phyloP scores from a whole-genome alignment of 2,113 vertebrate species.

The Otolemur garnettii region DNA sequence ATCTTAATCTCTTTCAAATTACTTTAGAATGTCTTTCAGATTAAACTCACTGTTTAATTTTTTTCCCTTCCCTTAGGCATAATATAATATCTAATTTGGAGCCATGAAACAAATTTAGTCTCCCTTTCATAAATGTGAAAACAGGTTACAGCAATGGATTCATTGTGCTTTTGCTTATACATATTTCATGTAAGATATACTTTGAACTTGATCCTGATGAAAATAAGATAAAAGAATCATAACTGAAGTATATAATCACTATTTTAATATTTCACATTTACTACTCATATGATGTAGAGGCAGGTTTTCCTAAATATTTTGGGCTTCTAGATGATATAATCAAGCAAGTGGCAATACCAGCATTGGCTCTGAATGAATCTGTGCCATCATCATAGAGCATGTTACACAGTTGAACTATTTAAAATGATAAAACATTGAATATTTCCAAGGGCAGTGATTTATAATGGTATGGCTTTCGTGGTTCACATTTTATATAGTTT shows the following conservation, averaged over 20 bases:
- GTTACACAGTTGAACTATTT: background rate
- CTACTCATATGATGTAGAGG: background rate
- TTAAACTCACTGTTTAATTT: slow-evolving; percentile 39
- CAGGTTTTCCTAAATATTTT: background rate
- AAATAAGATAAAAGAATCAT: background rate
- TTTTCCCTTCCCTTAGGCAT: background rate
- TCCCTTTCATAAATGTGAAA: slow-evolving; percentile 52
- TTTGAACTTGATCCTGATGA: background rate
- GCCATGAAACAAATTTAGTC: slow-evolving; percentile 4
- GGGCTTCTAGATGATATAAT: background rate
- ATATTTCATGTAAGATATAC: background rate
- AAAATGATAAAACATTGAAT: background rate
- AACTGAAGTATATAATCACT: background rate
- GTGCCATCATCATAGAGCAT: background rate
- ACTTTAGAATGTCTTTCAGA: slow-evolving; percentile 36
- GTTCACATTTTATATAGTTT: background rate
- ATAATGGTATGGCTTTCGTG: background rate
- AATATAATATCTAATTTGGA: slow-evolving; percentile 27
- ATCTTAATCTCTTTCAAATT: slow-evolving; percentile 40
- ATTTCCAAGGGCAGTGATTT: background rate
- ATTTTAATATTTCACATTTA: background rate
- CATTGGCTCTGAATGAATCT: background rate
- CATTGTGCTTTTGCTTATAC: background rate
- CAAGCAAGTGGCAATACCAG: background rate
- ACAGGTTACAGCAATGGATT: background rate